Evolutionary conservation across 2,888 invertebrate species (phyloP).

Genomic region (Campoplex capitator): DNA sequence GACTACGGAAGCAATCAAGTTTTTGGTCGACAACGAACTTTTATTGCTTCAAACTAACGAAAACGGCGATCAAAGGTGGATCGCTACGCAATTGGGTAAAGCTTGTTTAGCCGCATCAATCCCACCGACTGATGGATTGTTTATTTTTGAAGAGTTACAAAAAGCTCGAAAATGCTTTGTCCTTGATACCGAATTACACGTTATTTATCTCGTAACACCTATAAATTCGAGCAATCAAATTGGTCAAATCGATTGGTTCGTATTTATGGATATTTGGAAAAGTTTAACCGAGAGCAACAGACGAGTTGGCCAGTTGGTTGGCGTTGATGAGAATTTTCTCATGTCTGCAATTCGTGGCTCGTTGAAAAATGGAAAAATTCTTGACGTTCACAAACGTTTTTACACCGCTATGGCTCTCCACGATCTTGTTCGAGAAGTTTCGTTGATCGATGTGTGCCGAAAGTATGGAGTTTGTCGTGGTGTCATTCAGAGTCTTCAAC

Average conservation of each 20-base stretch:
- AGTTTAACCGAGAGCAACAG: constrained; percentile 91
- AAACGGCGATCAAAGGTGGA: constrained; percentile 86
- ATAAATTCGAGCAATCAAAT: constrained; percentile 93
- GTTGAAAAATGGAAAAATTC: constrained; percentile 84
- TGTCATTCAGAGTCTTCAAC: constrained; percentile 96
- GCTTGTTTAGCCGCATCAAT: constrained; percentile 97
- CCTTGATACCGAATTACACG: constrained; percentile 96
- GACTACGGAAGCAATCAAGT: constrained; percentile 88
- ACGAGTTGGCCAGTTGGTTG: constrained; percentile 95
- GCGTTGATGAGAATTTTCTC: constrained; percentile 94
- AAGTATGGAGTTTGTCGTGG: constrained; percentile 96
- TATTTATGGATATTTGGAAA: constrained; percentile 93
- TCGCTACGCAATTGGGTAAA: constrained; percentile 94
- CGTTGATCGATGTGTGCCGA: constrained; percentile 91
- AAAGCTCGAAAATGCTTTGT: constrained; percentile 96
- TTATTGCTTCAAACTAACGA: constrained; percentile 87
- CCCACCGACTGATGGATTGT: constrained; percentile 96
- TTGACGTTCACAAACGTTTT: constrained; percentile 88
- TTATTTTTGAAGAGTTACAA: constrained; percentile 95
- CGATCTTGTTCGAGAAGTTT: constrained; percentile 96
- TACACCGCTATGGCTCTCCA: constrained; percentile 96
- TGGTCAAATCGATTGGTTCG: constrained; percentile 92
- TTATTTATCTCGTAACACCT: constrained; percentile 98
- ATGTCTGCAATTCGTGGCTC: constrained; percentile 91
- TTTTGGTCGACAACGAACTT: constrained; percentile 93